Evolutionary conservation across 2,113 vertebrate species (phyloP).

Genomic region (Tiliqua scincoides): DNA sequence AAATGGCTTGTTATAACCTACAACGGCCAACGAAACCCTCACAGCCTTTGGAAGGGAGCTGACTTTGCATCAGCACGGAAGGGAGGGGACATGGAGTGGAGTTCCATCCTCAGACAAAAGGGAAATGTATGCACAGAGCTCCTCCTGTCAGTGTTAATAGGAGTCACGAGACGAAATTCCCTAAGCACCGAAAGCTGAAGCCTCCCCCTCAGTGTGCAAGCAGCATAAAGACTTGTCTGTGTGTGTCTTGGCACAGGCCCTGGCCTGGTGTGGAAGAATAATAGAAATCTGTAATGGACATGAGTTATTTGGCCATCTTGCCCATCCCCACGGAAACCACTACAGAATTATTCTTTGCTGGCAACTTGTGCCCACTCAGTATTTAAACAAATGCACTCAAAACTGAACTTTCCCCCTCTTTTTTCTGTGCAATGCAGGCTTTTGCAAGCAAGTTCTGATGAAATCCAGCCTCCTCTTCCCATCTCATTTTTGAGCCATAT

Average conservation of each 20-base stretch:
- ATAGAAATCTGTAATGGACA: conserved; percentile 58
- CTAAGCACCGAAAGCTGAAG: conserved; percentile 26
- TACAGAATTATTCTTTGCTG: conserved; percentile 6
- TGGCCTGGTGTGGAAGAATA: conserved; percentile 45
- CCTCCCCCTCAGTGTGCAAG: conserved; percentile 56
- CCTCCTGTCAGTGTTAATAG: conserved; percentile 25
- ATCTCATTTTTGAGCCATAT: background rate
- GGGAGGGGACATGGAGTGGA: background rate
- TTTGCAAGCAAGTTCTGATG: background rate
- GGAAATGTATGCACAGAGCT: conserved; percentile 32
- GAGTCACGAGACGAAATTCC: conserved; percentile 45
- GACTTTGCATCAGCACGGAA: background rate
- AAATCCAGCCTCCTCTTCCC: background rate
- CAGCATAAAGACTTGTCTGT: conserved; percentile 63
- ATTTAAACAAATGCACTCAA: background rate
- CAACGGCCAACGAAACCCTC: rapidly evolving
- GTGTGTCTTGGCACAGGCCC: conserved; percentile 40
- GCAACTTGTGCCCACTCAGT: conserved; percentile 28
- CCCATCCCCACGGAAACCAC: conserved; percentile 26
- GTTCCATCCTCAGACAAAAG: conserved; percentile 8
- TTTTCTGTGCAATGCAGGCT: background rate
- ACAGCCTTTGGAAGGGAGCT: conserved; percentile 1
- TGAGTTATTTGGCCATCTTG: conserved; percentile 48
- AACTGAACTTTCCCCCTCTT: conserved; percentile 15
- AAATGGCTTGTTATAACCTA: background rate